Percentiles rank a stretch among this genome's conserved stretches.
These are phyloP conservation scores for Ammodytes dubius DNA, from an alignment of 2,113 vertebrate genomes.

Conservation along the genomic window DNA sequence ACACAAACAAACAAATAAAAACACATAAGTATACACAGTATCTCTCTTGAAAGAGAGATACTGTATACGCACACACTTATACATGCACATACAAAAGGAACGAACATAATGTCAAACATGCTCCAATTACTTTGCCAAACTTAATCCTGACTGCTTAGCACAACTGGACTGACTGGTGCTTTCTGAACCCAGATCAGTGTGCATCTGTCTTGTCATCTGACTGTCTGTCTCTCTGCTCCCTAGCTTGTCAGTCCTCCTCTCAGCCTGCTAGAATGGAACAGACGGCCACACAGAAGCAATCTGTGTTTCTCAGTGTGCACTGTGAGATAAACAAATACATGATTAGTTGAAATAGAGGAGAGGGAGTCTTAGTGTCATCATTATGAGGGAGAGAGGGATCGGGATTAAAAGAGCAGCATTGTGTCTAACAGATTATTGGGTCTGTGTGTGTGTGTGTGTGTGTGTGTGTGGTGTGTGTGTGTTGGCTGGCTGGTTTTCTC, in stretches of 20 bases:
- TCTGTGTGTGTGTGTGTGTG: conserved; percentile 27
- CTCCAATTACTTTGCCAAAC: conserved; percentile 55
- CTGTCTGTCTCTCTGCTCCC: conserved; percentile 55
- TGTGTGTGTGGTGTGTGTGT: conserved; percentile 52
- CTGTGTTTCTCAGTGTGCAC: conserved; percentile 60
- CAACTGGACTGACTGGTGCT: conserved; percentile 2
- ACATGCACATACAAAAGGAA: conserved; percentile 3
- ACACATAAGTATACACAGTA: too few species aligned
- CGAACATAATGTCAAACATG: conserved; percentile 33
- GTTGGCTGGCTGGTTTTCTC: conserved; percentile 78
- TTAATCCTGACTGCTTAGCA: conserved; percentile 58
- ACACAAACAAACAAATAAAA: too few species aligned
- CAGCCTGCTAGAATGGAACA: conserved; percentile 54
- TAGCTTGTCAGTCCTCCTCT: conserved; percentile 55
- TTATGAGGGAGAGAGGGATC: conserved; percentile 66
- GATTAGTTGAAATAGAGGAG: conserved; percentile 72
- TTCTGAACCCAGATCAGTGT: conserved; percentile 45
- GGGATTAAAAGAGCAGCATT: conserved; percentile 77
- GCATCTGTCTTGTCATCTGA: conserved; percentile 55
- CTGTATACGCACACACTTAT: not conserved
- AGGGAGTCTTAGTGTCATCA: conserved; percentile 71
- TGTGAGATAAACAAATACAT: conserved; percentile 77
- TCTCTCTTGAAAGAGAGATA: too few species aligned
- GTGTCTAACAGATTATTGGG: conserved; percentile 72
- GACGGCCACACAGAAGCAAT: conserved; percentile 67